Evolutionary conservation across 2,888 invertebrate species (phyloP), one percentile per base, ranked within the genome.

Genomic region (Crioceris asparagi): DNA sequence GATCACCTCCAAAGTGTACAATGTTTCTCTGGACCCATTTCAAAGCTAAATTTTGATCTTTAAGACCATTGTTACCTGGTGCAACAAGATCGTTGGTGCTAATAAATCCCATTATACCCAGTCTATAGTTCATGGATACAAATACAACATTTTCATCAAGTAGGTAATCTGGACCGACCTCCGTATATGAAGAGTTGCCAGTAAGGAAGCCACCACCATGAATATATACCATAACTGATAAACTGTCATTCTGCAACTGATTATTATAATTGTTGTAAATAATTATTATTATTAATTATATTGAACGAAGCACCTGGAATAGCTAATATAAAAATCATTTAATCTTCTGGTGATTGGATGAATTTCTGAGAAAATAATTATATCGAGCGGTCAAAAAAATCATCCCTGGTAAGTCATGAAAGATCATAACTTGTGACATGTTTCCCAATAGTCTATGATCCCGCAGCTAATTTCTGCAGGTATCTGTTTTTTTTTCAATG

Each of bases 41-140:
- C 25, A 54, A 29, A n/a, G 53, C 53, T 2, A 50, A 8, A 27
- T 14, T 15, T 47, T 53, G 53, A 30, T 53, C 53, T 37, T 51
- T 52, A 2, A 52, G 38, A 1, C 50, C 53, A 15, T 39, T 38
- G 38, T 53, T 53, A 5, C 53, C 53, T 18, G 52, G 50, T 12
- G 38, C 47, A 2, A 44, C 45, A 8, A 32, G 27, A 29, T 52
- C 52, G 6, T 40, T 46, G 2, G 53, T 53, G 33, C 48, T 49
- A 3, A 49, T 21, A 36, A 49, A 52, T 12, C 52, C 52, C 10
- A 50, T 42, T 7, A 46, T 14, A 7, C 50, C 52, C 12, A 53
- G 16, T 4, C 53, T 45, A 32, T 52, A 53, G 29, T 53, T 51
- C 15, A 53, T 44, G 3, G 44, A 40, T 4, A 51, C 53, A 23